These are phyloP conservation scores for Cacoxenus indagator DNA, from an alignment of 2,888 invertebrate genomes.

Conservation along the genomic window DNA sequence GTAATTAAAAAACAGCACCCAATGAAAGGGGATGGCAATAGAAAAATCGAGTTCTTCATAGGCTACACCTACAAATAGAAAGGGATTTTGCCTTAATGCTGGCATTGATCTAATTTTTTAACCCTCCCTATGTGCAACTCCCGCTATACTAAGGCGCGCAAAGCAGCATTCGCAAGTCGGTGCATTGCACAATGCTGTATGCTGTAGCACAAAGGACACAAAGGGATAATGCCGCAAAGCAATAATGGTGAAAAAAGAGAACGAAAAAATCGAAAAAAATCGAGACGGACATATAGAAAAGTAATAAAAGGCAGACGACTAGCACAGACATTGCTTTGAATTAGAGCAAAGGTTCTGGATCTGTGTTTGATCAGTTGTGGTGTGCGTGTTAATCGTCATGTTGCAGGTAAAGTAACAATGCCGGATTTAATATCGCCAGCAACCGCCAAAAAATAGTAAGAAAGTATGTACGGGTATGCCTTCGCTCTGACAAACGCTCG, in stretches of 20 bases:
- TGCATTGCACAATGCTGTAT: slow-evolving; percentile 54
- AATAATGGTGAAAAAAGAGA: neutral
- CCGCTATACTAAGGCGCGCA: neutral
- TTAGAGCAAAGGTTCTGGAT: neutral
- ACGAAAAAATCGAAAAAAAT: slow-evolving; percentile 42
- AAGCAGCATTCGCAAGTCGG: slow-evolving; percentile 63
- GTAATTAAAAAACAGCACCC: slow-evolving; percentile 9
- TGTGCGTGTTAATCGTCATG: slow-evolving; percentile 61
- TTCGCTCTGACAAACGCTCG: no score
- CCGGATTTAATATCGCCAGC: slow-evolving; percentile 33
- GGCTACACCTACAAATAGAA: neutral
- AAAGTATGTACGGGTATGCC: slow-evolving; percentile 13
- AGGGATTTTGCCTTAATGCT: neutral
- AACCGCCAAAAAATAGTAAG: slow-evolving; percentile 26
- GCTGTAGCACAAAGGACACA: slow-evolving; percentile 48
- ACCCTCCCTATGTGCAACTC: neutral
- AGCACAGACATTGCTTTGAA: neutral
- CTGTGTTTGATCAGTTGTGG: slow-evolving; percentile 22
- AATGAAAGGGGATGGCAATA: no score
- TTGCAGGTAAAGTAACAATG: slow-evolving; percentile 64
- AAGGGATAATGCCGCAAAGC: slow-evolving; percentile 55
- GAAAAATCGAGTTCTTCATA: neutral
- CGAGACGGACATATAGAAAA: slow-evolving; percentile 52
- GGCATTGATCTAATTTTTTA: neutral
- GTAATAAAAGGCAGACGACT: slow-evolving; percentile 44